Evolutionary conservation across 2,797 vertebrate species (phyloP).

Genomic region (Notolabrus celidotus): DNA sequence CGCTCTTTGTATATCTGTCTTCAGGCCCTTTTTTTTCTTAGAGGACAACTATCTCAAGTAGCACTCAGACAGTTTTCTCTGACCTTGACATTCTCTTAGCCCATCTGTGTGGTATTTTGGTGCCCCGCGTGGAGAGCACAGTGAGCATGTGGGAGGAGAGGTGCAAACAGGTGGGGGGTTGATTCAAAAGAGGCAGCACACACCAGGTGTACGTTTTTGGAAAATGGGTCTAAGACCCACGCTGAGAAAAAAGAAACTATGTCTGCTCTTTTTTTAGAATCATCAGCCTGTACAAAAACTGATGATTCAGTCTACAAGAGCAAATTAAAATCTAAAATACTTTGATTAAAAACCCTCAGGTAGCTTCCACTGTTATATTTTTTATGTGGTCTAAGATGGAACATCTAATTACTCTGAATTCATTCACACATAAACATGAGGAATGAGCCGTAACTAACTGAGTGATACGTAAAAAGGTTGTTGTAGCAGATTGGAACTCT

Average conservation of each 20-base stretch:
- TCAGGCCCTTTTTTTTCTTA: neutral
- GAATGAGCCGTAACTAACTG: too few species aligned
- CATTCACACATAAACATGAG: neutral
- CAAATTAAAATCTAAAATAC: neutral
- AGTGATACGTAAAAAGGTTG: too few species aligned
- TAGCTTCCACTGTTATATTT: neutral
- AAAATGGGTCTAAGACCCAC: neutral
- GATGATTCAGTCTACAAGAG: neutral
- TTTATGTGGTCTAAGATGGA: neutral
- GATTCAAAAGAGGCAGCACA: neutral
- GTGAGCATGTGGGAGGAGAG: constrained; percentile 5
- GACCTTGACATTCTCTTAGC: neutral
- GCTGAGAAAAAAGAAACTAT: neutral
- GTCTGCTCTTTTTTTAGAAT: neutral
- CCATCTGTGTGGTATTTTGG: neutral
- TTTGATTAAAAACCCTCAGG: neutral
- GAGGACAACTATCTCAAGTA: neutral
- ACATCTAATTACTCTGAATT: neutral
- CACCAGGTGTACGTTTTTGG: neutral
- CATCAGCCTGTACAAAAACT: neutral
- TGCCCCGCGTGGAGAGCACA: neutral
- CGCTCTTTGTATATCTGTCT: neutral
- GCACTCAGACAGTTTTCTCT: neutral
- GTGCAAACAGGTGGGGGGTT: constrained; percentile 6
- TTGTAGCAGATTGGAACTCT: too few species aligned